phyloP scores from a whole-genome alignment of 2,113 vertebrate species.

The Leiothrix lutea region DNA sequence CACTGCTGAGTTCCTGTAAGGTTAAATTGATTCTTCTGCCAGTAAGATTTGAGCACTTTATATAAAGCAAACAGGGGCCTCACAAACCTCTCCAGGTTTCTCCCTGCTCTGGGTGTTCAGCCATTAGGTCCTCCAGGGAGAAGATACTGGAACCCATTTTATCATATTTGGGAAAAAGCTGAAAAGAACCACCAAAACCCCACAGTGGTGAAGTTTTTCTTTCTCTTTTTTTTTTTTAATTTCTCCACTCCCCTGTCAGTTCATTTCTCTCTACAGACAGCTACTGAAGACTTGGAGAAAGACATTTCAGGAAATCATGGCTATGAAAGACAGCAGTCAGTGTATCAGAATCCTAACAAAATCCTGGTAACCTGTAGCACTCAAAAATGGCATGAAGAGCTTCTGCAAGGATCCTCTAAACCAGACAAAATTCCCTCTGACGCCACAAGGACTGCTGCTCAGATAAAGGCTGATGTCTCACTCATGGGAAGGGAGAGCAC shows the following conservation, averaged over 20 bases:
- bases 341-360: background rate
- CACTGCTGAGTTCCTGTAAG: background rate
- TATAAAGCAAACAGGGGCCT: background rate
- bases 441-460: background rate
- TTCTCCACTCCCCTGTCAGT: fast-evolving
- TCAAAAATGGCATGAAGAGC: background rate
- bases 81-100: background rate
- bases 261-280: background rate
- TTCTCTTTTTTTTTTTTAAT: fast-evolving
- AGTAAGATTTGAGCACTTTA: background rate
- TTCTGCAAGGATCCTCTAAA: slow-evolving; percentile 1
- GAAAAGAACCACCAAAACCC: background rate
- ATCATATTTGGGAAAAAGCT: background rate
- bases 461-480: slow-evolving; percentile 2
- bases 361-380: background rate
- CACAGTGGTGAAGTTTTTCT: background rate
- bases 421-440: slow-evolving; percentile 10
- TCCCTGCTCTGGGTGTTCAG: background rate
- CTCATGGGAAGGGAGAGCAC: background rate
- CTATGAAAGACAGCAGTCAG: background rate
- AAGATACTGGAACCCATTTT: background rate
- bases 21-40: background rate
- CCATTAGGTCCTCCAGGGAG: background rate
- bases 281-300: background rate
- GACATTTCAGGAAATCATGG: fast-evolving